Conservation (phyloP, 2,797 vertebrate genomes). For the Gymnopithys bicolor region DNA sequence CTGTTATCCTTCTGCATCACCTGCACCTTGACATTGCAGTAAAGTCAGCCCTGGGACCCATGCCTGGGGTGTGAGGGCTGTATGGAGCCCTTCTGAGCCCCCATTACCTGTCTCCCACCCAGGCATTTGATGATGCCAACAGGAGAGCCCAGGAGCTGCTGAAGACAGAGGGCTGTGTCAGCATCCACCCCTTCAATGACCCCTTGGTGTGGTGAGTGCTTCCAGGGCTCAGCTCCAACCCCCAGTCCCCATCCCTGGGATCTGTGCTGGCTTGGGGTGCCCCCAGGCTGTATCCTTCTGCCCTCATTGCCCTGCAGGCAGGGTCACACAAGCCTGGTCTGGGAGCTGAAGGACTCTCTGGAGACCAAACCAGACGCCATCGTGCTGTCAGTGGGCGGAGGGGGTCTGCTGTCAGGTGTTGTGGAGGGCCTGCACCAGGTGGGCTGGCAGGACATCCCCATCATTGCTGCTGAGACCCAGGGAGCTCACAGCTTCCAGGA, state of each 20-base stretch:
- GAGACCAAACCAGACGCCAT: conserved; percentile 82
- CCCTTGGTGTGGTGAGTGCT: conserved; percentile 88
- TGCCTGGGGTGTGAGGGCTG: rapidly evolving
- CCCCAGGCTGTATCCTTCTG: rapidly evolving
- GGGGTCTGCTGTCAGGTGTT: conserved; percentile 88
- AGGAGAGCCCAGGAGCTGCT: conserved; percentile 80
- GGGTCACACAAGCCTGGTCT: conserved; percentile 86
- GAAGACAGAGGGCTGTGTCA: conserved; percentile 79
- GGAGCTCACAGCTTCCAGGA: conserved; percentile 88
- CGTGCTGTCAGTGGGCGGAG: conserved; percentile 88
- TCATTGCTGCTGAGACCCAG: conserved; percentile 88
- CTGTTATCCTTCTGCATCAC: rapidly evolving
- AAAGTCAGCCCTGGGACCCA: rapidly evolving
- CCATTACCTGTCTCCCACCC: rapidly evolving
- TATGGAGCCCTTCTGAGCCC: rapidly evolving
- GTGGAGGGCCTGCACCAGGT: conserved; percentile 84
- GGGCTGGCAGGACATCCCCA: conserved; percentile 86
- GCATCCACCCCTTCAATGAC: conserved; percentile 88
- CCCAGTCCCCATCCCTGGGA: rapidly evolving
- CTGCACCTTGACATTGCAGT: rapidly evolving
- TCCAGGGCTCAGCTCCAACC: not conserved
- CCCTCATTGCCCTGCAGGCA: conserved; percentile 74
- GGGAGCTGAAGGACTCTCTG: conserved; percentile 83
- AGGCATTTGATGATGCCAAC: conserved; percentile 90
- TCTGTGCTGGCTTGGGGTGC: rapidly evolving